phyloP scores from a whole-genome alignment of 2,797 vertebrate species.

The Lepus townsendii region DNA sequence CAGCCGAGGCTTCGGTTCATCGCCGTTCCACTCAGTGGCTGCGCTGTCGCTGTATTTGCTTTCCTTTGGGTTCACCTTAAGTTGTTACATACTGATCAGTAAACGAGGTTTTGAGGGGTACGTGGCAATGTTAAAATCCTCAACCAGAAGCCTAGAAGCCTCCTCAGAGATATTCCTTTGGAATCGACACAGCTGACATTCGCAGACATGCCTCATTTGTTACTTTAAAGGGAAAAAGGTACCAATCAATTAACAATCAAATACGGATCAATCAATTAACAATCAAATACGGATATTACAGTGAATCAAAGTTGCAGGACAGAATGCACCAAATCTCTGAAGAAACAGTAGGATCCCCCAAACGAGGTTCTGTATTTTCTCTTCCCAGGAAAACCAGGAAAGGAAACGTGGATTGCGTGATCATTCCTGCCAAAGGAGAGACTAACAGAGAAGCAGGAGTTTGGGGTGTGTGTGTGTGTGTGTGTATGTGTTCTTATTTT shows the following conservation, averaged over 20 bases:
- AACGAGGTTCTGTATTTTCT: neutral
- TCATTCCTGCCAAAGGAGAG: neutral
- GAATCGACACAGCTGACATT: neutral
- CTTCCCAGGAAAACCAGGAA: constrained; percentile 4
- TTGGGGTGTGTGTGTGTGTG: neutral
- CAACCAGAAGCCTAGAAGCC: neutral
- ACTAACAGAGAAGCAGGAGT: neutral
- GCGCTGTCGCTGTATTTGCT: neutral
- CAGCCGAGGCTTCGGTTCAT: neutral
- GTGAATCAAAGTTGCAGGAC: neutral
- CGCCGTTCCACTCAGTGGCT: constrained; percentile 15
- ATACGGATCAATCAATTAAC: neutral
- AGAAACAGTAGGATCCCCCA: neutral
- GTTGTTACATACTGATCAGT: neutral
- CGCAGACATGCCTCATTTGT: neutral
- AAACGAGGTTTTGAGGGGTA: neutral
- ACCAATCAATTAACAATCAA: constrained; percentile 10
- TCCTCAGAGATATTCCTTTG: neutral
- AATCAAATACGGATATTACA: neutral
- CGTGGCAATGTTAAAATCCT: neutral
- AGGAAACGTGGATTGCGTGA: neutral
- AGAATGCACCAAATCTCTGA: neutral
- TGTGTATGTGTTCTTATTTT: neutral
- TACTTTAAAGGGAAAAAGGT: constrained; percentile 1
- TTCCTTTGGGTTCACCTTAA: neutral